Evolutionary conservation across 2,113 vertebrate genomes (phyloP).

Genomic region (Stigmatopora argus): DNA sequence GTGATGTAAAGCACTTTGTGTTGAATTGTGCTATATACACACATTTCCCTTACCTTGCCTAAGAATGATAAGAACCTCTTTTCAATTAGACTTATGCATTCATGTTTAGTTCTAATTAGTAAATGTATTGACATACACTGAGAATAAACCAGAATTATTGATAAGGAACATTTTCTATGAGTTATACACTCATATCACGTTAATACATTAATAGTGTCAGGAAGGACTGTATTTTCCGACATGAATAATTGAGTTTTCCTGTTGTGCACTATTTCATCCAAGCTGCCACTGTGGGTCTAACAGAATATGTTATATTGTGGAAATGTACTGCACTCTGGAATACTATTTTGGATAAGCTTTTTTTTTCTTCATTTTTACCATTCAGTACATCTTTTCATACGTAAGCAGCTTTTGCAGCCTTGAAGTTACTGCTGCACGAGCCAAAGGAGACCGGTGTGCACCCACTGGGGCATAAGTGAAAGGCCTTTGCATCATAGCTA

Average conservation of each 20-base stretch:
- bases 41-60: no score
- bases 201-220: slow-evolving; percentile 7
- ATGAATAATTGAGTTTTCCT: slow-evolving; percentile 22
- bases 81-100: not conserved
- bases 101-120: not conserved
- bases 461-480: slow-evolving; percentile 19
- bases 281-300: slow-evolving; percentile 5
- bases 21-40: not conserved
- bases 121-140: not conserved
- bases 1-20: not conserved
- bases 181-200: not conserved
- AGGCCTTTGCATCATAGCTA: slow-evolving; percentile 40
- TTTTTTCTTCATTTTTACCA: not conserved
- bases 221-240: slow-evolving; percentile 8
- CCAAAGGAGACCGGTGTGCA: slow-evolving; percentile 16
- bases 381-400: slow-evolving; percentile 1
- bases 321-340: slow-evolving; percentile 13
- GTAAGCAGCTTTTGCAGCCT: slow-evolving; percentile 32
- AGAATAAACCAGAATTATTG: slow-evolving; percentile 1
- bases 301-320: not conserved
- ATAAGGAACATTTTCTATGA: not conserved
- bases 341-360: slow-evolving; percentile 5
- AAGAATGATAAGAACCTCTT: not conserved
- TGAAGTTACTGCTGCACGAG: slow-evolving; percentile 35
- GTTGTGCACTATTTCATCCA: slow-evolving; percentile 13